Conservation (phyloP, 1,140 invertebrate species). For the Ctenoplectra terminalis region DNA sequence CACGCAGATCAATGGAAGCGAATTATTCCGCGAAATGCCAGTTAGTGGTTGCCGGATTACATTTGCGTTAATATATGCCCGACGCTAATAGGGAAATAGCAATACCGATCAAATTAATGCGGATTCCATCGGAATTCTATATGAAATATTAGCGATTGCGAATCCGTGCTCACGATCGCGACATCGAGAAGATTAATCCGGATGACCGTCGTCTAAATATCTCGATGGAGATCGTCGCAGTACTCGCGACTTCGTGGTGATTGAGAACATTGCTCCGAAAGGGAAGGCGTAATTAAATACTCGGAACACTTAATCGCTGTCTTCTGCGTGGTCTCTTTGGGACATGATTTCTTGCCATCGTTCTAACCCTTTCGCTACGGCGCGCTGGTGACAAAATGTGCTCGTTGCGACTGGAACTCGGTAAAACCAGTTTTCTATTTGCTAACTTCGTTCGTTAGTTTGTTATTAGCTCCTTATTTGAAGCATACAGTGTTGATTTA, state of each 20-base stretch:
- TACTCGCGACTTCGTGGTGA: neutral
- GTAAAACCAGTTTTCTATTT: too few relatives aligned
- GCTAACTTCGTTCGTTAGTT: too few relatives aligned
- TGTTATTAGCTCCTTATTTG: too few relatives aligned
- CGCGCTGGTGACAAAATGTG: too few relatives aligned
- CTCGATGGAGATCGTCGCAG: neutral
- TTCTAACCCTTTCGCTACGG: too few relatives aligned
- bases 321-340: neutral
- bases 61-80: slow-evolving; percentile 22
- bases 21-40: slow-evolving; percentile 1
- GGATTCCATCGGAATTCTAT: neutral
- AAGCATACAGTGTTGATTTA: too few relatives aligned
- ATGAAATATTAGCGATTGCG: neutral
- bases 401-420: too few relatives aligned
- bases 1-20: neutral
- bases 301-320: neutral
- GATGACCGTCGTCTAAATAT: slow-evolving; percentile 32
- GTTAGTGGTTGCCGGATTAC: neutral
- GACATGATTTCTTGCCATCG: neutral
- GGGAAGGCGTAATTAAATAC: neutral
- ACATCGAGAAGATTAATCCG: slow-evolving; percentile 21
- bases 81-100: neutral
- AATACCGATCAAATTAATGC: slow-evolving; percentile 8
- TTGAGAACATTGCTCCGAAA: neutral
- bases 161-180: neutral